Evolutionary conservation across 2,888 invertebrate genomes (phyloP), one percentile per base, ranked within the genome.

Genomic region (Caenorhabditis sulstoni): DNA sequence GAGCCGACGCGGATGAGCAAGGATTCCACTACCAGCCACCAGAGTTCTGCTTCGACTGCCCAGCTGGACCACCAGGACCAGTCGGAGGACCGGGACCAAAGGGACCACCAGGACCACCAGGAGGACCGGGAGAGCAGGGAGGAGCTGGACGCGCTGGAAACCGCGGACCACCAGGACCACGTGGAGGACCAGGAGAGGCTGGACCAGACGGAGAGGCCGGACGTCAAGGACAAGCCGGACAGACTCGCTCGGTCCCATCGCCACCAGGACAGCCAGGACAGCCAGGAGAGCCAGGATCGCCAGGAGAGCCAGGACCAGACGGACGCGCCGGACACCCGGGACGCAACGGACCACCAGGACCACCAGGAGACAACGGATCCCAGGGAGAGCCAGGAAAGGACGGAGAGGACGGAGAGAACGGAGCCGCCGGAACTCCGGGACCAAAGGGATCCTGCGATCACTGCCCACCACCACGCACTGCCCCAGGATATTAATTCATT

Each of bases 81-180:
- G 76, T 80, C 55, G 85, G 86, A 74, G 73, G 75, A 61, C 73
- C 75, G 39, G 86, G 86, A 71, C 74, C 79, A 61, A 82, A 78
- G 65, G 87, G 87, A 73, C 84, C 82, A 64, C 80, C 75, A 79
- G 79, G 79, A 79, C 79, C 79, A 79, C 74, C 74, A 66, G 81
- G 81, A 73, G 71, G 78, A 55, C 71, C 70, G 53, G 79, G 79
- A 74, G 79, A 74, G 68, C 74, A 47, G 39, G 81, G 81, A 76
- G 52, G 62, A 62, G 49, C 47, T 14, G 81, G 81, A 76, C 65
- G 79, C 18, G 67, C 22, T 39, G 81, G 81, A 71, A 73, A 74
- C 55, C 77, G 79, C n/a, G 82, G 76, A 76, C 78, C 75, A 76
- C 76, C 77, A 74, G 84, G 84, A 70, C 76, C 78, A 58, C 79